These are phyloP conservation scores for Gambelia wislizenii DNA, from an alignment of 2,797 vertebrate genomes.

Conservation along the genomic window DNA sequence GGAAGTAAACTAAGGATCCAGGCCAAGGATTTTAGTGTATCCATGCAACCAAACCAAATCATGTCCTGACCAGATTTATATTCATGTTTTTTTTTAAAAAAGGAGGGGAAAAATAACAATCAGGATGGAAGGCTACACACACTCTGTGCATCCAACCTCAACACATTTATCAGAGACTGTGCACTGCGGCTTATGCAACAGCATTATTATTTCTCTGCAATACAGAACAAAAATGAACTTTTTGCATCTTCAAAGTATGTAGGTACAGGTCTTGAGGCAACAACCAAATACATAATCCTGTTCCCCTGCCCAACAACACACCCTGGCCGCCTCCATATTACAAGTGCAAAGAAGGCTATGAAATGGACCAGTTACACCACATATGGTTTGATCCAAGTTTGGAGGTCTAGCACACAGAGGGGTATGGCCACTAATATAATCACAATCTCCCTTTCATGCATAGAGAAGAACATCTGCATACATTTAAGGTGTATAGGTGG, in stretches of 20 bases:
- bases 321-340: not conserved
- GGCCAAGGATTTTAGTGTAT: no score
- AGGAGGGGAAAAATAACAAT: no score
- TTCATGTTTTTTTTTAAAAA: no score
- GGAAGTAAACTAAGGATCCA: no score
- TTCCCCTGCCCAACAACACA: not conserved
- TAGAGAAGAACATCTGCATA: not conserved
- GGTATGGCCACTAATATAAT: not conserved
- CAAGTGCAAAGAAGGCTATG: not conserved
- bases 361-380: not conserved
- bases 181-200: not conserved
- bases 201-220: not conserved
- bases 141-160: not conserved
- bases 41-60: no score
- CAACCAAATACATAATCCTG: not conserved
- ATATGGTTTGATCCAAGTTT: not conserved
- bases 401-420: not conserved
- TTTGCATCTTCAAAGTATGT: not conserved
- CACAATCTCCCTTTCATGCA: not conserved
- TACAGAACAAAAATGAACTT: not conserved
- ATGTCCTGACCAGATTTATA: no score
- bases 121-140: not conserved
- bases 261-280: not conserved
- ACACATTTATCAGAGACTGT: not conserved
- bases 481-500: not conserved